Evolutionary conservation across 2,113 vertebrate genomes (phyloP), one percentile per base, ranked within the genome.

Genomic region (Rafetus swinhoei): DNA sequence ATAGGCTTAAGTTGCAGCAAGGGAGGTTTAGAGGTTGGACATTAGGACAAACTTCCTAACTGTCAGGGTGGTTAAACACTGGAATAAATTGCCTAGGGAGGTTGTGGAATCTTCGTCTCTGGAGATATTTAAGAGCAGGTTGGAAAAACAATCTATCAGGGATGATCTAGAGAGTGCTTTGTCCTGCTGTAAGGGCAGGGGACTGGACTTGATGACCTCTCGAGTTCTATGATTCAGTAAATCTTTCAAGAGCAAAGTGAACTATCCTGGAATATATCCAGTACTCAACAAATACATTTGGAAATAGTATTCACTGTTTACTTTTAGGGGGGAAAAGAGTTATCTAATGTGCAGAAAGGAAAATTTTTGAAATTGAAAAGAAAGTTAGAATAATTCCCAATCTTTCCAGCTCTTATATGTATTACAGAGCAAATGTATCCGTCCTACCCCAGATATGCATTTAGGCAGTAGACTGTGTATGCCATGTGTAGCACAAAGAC

Each of bases 211-310:
- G 39, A 39, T 39, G 39, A 39, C 39, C 39, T 39, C 39, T 39
- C 39, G 4, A 39, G 39, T 39, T 39, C 39, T 39, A 39, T 4
- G 4, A 9, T n/a, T 82, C 0, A 3, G 16, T 50, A 93, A 81
- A 3, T 4, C n/a, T 94, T 97, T 94, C 88, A 87, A 92, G 92
- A 95, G 96, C 3, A 82, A 52, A 62, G 35, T 55, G 18, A 74
- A 9, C 22, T 19, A 57, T 60, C 86, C 52, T 56, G 79, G 50
- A 95, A 86, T 72, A 86, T 74, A 62, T 72, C 91, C 90, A 83
- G 69, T 79, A 74, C 85, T 88, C 84, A 84, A 35, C 69, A 65
- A 54, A 91, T 27, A 25, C 12, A 79, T 82, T 88, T 96, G 81
- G 39, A 56, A 89, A 88, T 62, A 93, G 27, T 29, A 84, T 55